Percentiles rank a stretch among this genome's conserved stretches.
Conservation (phyloP, 2,113 vertebrate species). For the Aspiorhynchus laticeps region DNA sequence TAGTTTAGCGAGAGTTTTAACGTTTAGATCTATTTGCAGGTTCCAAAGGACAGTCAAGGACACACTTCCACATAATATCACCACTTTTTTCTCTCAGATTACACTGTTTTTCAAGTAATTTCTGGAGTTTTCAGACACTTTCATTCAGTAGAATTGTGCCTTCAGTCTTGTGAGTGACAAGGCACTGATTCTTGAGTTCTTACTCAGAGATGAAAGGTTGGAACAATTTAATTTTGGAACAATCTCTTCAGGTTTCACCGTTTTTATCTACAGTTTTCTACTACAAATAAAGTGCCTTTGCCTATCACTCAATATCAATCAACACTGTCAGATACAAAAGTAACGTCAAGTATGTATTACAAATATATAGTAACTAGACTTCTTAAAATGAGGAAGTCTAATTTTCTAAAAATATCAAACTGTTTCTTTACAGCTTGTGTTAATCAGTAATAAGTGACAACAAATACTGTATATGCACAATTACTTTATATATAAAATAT, state of each 20-base stretch:
- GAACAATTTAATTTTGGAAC: not conserved
- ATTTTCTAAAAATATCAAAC: not conserved
- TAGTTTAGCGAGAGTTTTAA: conserved; percentile 25
- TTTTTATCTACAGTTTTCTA: not conserved
- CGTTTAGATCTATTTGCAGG: not conserved
- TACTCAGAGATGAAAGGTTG: not conserved
- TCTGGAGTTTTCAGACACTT: conserved; percentile 59
- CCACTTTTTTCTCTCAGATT: not conserved
- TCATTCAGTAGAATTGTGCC: conserved; percentile 46
- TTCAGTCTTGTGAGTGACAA: conserved; percentile 59
- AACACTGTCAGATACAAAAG: not conserved
- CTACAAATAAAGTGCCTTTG: not conserved
- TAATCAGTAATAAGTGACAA: not conserved
- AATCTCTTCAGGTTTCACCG: not conserved
- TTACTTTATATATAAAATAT: not conserved
- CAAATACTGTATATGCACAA: not conserved
- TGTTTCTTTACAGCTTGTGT: not conserved
- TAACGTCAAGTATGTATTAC: not conserved
- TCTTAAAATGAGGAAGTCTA: not conserved
- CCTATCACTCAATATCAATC: not conserved
- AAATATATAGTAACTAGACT: not conserved
- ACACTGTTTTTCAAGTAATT: conserved; percentile 47
- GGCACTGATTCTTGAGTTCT: not conserved
- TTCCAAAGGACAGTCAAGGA: not conserved
- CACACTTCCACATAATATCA: not conserved